phyloP scores from a whole-genome alignment of 1,140 invertebrate species.

The Cecropterus lyciades region DNA sequence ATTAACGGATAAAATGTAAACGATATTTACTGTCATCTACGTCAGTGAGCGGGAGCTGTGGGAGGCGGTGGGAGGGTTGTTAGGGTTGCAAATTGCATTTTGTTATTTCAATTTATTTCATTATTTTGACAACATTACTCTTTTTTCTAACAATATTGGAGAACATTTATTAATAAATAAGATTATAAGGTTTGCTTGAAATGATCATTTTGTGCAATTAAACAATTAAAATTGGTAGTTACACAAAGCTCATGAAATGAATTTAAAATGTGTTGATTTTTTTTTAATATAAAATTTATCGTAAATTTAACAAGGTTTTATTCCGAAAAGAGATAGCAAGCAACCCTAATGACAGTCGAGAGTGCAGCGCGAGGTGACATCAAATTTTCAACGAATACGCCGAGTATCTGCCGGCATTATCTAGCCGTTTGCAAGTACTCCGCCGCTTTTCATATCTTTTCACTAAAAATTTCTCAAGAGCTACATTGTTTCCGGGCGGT shows the following conservation, averaged over 20 bases:
- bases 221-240: too few species aligned
- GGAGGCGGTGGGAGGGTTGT: background rate
- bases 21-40: constrained; percentile 36
- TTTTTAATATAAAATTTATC: too few species aligned
- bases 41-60: constrained; percentile 17
- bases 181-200: background rate
- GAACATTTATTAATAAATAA: too few species aligned
- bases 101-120: background rate
- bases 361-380: constrained; percentile 75
- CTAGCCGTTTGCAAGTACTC: constrained; percentile 76
- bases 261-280: too few species aligned
- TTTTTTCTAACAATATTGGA: background rate
- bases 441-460: constrained; percentile 73
- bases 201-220: background rate
- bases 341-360: constrained; percentile 50
- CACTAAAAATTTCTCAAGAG: constrained; percentile 68
- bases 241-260: too few species aligned
- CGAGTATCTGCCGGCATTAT: constrained; percentile 76
- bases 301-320: too few species aligned
- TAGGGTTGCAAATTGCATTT: constrained; percentile 8
- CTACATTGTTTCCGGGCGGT: constrained; percentile 46
- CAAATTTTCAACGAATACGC: constrained; percentile 78
- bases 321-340: background rate
- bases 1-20: constrained; percentile 37
- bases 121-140: background rate